Percentiles rank a stretch among this genome's conserved stretches.
phyloP scores from a whole-genome alignment of 2,113 vertebrate genomes.

The Platichthys flesus region DNA sequence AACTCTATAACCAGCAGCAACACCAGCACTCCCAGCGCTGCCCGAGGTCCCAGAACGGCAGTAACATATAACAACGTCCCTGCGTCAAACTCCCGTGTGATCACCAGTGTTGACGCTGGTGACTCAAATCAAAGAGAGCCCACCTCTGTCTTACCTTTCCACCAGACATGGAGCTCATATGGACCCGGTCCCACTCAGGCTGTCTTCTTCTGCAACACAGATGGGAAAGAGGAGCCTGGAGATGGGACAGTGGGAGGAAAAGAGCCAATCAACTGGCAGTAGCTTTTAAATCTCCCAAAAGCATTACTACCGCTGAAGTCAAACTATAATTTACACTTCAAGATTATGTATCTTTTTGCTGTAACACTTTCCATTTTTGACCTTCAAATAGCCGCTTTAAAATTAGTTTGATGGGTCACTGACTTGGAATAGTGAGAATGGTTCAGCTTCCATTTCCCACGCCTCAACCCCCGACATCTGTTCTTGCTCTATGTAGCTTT shows the following conservation, averaged over 20 bases:
- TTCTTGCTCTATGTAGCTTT: no score
- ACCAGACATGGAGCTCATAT: constrained; percentile 71
- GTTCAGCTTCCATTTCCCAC: no score
- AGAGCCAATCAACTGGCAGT: constrained; percentile 65
- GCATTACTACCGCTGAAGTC: constrained; percentile 15
- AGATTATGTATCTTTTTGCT: constrained; percentile 19
- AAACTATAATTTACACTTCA: constrained; percentile 26
- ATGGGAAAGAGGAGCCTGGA: constrained; percentile 51
- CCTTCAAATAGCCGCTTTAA: not conserved
- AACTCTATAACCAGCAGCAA: constrained; percentile 34
- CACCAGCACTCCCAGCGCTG: constrained; percentile 47
- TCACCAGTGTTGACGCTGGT: constrained; percentile 16
- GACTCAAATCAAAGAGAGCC: constrained; percentile 56
- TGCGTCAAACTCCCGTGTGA: constrained; percentile 41
- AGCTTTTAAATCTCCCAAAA: constrained; percentile 21
- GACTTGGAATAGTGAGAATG: no score
- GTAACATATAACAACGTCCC: constrained; percentile 46
- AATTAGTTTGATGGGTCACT: not conserved
- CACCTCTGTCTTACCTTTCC: constrained; percentile 40
- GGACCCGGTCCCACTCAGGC: constrained; percentile 52
- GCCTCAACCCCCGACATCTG: no score
- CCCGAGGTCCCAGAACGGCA: constrained; percentile 21
- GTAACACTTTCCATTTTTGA: no score
- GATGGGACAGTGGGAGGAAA: constrained; percentile 35
- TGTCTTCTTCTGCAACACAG: constrained; percentile 60